Percentiles rank a stretch among this genome's conserved stretches.
Evolutionary conservation across 2,888 invertebrate genomes (phyloP).

Genomic region (Pristionchus mayeri): DNA sequence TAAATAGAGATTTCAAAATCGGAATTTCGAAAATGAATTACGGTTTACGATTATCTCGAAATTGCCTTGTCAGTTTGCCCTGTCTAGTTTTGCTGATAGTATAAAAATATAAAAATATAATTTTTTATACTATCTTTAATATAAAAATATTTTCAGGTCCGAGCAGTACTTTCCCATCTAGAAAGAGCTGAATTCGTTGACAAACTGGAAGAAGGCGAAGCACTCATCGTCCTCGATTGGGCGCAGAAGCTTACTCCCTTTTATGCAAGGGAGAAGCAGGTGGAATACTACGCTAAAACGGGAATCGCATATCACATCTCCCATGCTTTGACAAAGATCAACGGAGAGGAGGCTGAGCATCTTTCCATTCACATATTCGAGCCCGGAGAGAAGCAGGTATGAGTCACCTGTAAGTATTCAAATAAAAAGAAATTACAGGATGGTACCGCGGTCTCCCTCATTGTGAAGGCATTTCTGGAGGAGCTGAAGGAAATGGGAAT

Average conservation of each 20-base stretch:
- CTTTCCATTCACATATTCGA: constrained; percentile 13
- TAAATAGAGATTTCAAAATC: too few species aligned
- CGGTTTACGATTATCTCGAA: too few species aligned
- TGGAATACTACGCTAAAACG: background rate
- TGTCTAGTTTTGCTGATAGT: too few species aligned
- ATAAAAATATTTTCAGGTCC: background rate
- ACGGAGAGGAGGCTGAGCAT: constrained; percentile 1
- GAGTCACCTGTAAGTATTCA: background rate
- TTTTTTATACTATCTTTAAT: background rate
- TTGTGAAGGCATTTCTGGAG: background rate
- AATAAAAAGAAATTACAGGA: background rate
- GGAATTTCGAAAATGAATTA: too few species aligned
- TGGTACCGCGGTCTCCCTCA: background rate
- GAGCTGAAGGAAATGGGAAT: constrained; percentile 25
- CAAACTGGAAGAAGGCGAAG: background rate
- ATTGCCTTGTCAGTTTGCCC: too few species aligned
- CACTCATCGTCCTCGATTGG: background rate
- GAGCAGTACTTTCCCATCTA: background rate
- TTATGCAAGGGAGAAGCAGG: background rate
- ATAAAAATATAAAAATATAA: too few species aligned
- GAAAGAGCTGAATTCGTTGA: background rate
- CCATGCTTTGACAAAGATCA: background rate
- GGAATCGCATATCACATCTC: background rate
- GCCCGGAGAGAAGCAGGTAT: constrained; percentile 34
- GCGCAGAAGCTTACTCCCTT: background rate